These are phyloP conservation scores for Myripristis jacobus DNA, from an alignment of 2,797 vertebrate species.

Conservation along the genomic window DNA sequence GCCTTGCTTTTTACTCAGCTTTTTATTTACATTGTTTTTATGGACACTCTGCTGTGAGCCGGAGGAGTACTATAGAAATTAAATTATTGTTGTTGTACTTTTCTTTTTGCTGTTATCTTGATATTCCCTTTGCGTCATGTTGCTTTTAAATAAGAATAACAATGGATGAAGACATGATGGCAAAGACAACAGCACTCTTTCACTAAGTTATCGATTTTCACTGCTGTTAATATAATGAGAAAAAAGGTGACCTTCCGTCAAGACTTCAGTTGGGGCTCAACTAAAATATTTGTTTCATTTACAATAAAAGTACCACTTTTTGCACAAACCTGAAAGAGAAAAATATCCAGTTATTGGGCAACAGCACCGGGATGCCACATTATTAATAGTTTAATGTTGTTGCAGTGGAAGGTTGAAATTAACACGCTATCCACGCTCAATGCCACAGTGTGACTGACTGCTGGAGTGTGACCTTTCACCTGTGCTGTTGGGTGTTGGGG, in stretches of 20 bases:
- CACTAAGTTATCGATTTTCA: background rate
- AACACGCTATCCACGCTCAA: background rate
- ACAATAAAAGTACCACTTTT: background rate
- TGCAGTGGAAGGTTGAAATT: background rate
- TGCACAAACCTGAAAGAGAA: background rate
- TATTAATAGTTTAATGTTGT: background rate
- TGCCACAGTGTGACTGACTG: background rate
- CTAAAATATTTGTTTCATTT: too few relatives aligned
- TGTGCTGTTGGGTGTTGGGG: slow-evolving; percentile 98
- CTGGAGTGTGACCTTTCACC: slow-evolving; percentile 78
- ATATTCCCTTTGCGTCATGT: slow-evolving; percentile 5
- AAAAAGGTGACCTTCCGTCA: too few relatives aligned
- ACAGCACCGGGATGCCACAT: background rate
- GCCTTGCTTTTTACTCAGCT: slow-evolving; percentile 9
- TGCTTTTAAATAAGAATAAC: background rate
- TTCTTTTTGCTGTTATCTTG: background rate
- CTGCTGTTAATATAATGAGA: too few relatives aligned
- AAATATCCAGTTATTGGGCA: background rate
- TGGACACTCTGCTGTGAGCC: background rate
- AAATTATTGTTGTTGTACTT: background rate
- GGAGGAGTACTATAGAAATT: background rate
- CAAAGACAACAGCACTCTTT: background rate
- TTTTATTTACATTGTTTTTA: slow-evolving; percentile 41
- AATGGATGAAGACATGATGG: background rate
- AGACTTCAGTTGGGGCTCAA: too few relatives aligned